phyloP scores from a whole-genome alignment of 2,113 vertebrate genomes.

The Neofelis nebulosa region DNA sequence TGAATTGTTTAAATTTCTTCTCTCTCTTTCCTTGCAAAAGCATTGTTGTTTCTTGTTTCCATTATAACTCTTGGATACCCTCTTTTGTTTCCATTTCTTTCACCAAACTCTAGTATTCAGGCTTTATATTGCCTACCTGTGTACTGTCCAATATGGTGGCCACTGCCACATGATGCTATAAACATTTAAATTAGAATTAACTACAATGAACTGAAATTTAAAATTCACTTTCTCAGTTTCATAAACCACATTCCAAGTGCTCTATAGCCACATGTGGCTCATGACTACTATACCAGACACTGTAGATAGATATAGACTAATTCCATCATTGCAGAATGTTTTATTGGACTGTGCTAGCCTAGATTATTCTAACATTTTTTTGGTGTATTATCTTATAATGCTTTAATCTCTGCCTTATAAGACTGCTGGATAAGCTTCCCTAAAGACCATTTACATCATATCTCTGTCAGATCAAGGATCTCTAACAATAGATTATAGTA shows the following conservation, averaged over 20 bases:
- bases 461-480: background rate
- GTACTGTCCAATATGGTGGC: background rate
- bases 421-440: background rate
- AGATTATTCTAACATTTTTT: background rate
- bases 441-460: background rate
- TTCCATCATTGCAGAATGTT: background rate
- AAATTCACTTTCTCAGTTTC: background rate
- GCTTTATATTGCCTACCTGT: background rate
- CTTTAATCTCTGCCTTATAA: background rate
- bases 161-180: background rate
- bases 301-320: background rate
- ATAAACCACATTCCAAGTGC: background rate
- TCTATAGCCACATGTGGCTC: background rate
- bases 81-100: conserved; percentile 18
- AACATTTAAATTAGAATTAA: conserved; percentile 5
- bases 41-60: background rate
- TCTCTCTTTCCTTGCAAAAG: background rate
- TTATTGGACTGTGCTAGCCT: background rate
- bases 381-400: background rate
- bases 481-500: background rate
- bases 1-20: conserved; percentile 26
- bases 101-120: background rate
- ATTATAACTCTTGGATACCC: background rate
- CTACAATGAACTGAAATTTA: background rate
- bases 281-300: background rate